Evolutionary conservation across 53 echinoderm and acorn worm genomes (phyloP).

Genomic region (Holothuria leucospilota): DNA sequence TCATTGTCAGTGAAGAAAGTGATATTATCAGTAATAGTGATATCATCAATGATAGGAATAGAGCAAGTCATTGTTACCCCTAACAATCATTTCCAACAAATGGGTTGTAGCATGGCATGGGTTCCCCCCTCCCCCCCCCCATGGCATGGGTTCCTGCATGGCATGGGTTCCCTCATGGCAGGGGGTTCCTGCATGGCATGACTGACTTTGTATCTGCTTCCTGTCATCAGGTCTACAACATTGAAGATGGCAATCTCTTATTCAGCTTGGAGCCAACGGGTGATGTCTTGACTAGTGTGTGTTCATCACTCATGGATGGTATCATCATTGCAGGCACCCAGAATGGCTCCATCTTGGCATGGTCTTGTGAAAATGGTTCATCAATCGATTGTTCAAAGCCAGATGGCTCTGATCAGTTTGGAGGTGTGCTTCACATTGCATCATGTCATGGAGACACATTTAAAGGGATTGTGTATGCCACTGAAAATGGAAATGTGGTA

Average conservation of each 20-base stretch:
- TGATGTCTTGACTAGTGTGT: slow-evolving; percentile 24
- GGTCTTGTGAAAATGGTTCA: slow-evolving; percentile 36
- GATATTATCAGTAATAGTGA: too few relatives aligned
- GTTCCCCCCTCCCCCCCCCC: too few relatives aligned
- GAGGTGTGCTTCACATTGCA: background rate
- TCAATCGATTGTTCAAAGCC: background rate
- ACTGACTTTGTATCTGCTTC: background rate
- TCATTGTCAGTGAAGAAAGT: too few relatives aligned
- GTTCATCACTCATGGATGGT: background rate
- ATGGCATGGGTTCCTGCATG: too few relatives aligned
- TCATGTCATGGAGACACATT: background rate
- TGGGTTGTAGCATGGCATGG: too few relatives aligned
- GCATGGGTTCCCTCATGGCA: too few relatives aligned
- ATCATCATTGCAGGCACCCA: background rate
- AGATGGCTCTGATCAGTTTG: slow-evolving; percentile 3
- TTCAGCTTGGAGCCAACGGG: background rate
- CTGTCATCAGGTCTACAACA: slow-evolving; percentile 17
- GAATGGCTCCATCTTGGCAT: slow-evolving; percentile 14
- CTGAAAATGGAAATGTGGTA: slow-evolving; percentile 29
- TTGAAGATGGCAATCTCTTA: slow-evolving; percentile 11
- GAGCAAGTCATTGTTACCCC: too few relatives aligned
- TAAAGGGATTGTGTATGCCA: slow-evolving; percentile 1
- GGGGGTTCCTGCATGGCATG: too few relatives aligned
- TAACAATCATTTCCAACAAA: too few relatives aligned
- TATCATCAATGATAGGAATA: too few relatives aligned